Percentiles rank a stretch among this genome's conserved stretches.
Conservation (phyloP, 1,140 invertebrate genomes). For the Lepidurus couesii region DNA sequence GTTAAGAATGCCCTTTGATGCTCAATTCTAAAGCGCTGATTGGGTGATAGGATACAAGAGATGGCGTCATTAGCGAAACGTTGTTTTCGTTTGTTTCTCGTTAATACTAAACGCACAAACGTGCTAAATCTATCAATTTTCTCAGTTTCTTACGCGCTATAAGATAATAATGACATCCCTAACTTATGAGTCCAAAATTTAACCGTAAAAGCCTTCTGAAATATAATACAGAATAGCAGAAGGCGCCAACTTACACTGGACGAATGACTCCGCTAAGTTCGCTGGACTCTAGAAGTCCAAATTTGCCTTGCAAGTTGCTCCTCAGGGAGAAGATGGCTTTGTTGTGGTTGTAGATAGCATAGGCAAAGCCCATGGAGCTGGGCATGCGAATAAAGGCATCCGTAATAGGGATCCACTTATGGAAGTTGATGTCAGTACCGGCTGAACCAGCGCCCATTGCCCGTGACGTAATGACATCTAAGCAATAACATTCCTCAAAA, state of each 20-base stretch:
- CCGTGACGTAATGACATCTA: neutral
- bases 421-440: conserved; percentile 28
- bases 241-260: neutral
- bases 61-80: too few species aligned
- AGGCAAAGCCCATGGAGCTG: conserved; percentile 33
- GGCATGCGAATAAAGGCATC: conserved; percentile 32
- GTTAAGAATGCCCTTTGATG: too few species aligned
- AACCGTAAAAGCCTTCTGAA: too few species aligned
- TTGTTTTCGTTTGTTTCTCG: too few species aligned
- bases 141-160: too few species aligned
- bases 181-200: too few species aligned
- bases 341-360: conserved; percentile 16
- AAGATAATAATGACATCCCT: too few species aligned
- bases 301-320: neutral
- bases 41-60: too few species aligned
- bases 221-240: neutral
- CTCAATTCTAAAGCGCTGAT: too few species aligned
- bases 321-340: conserved; percentile 30
- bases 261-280: neutral
- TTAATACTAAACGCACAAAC: too few species aligned
- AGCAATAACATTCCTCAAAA: neutral
- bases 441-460: neutral
- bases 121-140: too few species aligned
- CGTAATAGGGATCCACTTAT: conserved; percentile 26
- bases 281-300: neutral